phyloP scores from a whole-genome alignment of 2,113 vertebrate genomes.

The Craseonycteris thonglongyai region DNA sequence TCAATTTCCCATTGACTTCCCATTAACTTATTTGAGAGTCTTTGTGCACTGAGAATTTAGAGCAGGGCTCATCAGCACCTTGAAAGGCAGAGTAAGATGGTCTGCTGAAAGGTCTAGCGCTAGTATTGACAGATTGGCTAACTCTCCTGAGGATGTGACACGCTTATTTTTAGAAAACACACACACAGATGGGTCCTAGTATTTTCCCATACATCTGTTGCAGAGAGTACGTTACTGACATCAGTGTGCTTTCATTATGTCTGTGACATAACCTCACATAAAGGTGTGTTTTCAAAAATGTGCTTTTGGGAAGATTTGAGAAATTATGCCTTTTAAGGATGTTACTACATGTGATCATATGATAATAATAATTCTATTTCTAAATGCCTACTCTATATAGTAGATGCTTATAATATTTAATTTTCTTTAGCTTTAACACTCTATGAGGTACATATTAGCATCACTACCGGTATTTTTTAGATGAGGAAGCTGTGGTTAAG shows the following conservation, averaged over 20 bases:
- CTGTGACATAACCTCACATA: not conserved
- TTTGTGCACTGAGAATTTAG: conserved; percentile 68
- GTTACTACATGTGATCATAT: not conserved
- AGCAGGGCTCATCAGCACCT: conserved; percentile 59
- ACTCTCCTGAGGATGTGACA: conserved; percentile 32
- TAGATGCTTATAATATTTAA: not conserved
- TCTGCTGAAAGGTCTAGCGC: conserved; percentile 19
- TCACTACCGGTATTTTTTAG: not conserved
- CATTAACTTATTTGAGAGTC: conserved; percentile 70
- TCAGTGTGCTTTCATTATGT: not conserved
- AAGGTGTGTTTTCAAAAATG: not conserved
- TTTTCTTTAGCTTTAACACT: not conserved
- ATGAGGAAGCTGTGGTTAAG: not conserved
- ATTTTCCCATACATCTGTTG: not conserved
- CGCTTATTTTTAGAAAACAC: conserved; percentile 30
- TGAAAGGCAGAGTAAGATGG: conserved; percentile 50
- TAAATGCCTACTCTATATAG: not conserved
- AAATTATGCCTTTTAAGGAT: not conserved
- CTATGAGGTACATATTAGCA: not conserved
- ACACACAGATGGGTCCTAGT: not conserved
- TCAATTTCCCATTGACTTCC: conserved; percentile 75
- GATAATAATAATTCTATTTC: not conserved
- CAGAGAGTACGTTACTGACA: not conserved
- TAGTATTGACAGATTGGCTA: conserved; percentile 32
- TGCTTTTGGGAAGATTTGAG: not conserved